Conservation (phyloP, 2,113 vertebrate species). For the Pelodiscus sinensis region DNA sequence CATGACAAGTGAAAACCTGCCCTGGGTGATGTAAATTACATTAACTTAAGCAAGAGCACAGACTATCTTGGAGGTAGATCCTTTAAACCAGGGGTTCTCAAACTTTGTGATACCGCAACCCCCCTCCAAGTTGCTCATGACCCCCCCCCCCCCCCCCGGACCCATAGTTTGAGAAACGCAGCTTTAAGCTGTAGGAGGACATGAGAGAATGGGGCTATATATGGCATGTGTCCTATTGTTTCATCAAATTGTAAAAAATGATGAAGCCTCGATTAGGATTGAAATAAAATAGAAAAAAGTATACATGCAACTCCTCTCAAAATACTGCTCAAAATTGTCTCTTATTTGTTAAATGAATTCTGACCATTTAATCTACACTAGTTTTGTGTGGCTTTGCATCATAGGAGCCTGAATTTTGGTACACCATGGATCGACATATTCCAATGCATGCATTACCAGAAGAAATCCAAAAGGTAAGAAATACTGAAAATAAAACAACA, state of each 20-base stretch:
- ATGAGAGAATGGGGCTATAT: background rate
- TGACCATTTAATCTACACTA: constrained; percentile 19
- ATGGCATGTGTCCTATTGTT: background rate
- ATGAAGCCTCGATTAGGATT: background rate
- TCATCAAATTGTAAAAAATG: background rate
- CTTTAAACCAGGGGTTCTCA: background rate
- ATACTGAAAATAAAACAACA: rapidly evolving
- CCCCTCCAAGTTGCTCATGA: too few species aligned
- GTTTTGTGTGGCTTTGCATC: constrained; percentile 31
- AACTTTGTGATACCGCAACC: too few species aligned
- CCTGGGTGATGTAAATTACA: too few species aligned
- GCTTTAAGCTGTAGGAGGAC: background rate
- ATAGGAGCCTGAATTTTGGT: background rate
- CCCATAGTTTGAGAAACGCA: too few species aligned
- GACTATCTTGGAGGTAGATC: background rate
- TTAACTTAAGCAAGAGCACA: too few species aligned
- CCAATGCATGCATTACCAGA: constrained; percentile 74
- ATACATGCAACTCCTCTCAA: background rate
- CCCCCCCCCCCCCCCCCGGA: too few species aligned
- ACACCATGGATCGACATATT: constrained; percentile 71
- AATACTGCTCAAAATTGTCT: background rate
- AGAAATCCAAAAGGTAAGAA: constrained; percentile 77
- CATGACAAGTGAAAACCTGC: too few species aligned
- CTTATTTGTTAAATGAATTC: background rate
- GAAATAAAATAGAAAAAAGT: background rate